These are phyloP conservation scores for Smittia aterrima DNA, from an alignment of 2,888 invertebrate species.

Conservation along the genomic window DNA sequence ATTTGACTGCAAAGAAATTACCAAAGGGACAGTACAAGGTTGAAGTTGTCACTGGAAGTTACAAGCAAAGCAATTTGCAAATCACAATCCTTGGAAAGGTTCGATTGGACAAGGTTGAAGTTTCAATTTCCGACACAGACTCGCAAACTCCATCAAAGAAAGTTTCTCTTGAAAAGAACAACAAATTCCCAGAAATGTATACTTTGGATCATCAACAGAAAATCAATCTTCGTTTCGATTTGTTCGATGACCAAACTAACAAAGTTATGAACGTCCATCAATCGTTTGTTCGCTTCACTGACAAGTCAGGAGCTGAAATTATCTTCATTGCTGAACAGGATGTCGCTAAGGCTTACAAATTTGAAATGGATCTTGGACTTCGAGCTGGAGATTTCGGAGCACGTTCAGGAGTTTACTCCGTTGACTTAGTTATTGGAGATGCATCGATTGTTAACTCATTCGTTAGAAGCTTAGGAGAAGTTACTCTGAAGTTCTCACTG, in stretches of 20 bases:
- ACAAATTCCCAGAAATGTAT: slow-evolving; percentile 65
- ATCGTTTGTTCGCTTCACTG: slow-evolving; percentile 78
- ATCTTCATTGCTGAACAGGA: slow-evolving; percentile 93
- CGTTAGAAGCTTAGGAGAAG: slow-evolving; percentile 78
- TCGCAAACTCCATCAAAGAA: slow-evolving; percentile 80
- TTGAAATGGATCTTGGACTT: slow-evolving; percentile 84
- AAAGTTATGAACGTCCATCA: slow-evolving; percentile 77
- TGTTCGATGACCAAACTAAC: slow-evolving; percentile 68
- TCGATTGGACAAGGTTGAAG: slow-evolving; percentile 72
- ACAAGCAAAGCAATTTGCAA: slow-evolving; percentile 59
- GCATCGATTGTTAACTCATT: slow-evolving; percentile 85
- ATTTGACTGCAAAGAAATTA: slow-evolving; percentile 73
- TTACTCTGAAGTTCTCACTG: slow-evolving; percentile 69
- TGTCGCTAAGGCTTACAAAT: slow-evolving; percentile 72
- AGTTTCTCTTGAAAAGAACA: slow-evolving; percentile 69
- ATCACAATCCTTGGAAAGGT: slow-evolving; percentile 76
- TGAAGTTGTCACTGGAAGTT: slow-evolving; percentile 67
- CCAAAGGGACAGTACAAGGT: slow-evolving; percentile 84
- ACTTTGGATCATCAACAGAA: slow-evolving; percentile 90
- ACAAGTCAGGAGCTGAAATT: slow-evolving; percentile 73
- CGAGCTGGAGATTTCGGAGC: slow-evolving; percentile 76
- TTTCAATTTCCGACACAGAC: slow-evolving; percentile 88
- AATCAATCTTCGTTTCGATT: slow-evolving; percentile 74
- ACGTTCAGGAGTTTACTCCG: slow-evolving; percentile 73
- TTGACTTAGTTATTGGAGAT: slow-evolving; percentile 89